A percentile compares a stretch with the other conserved stretches of the same genome.
Conservation (phyloP, 2,888 invertebrate species). For the Sthenelais limicola region DNA sequence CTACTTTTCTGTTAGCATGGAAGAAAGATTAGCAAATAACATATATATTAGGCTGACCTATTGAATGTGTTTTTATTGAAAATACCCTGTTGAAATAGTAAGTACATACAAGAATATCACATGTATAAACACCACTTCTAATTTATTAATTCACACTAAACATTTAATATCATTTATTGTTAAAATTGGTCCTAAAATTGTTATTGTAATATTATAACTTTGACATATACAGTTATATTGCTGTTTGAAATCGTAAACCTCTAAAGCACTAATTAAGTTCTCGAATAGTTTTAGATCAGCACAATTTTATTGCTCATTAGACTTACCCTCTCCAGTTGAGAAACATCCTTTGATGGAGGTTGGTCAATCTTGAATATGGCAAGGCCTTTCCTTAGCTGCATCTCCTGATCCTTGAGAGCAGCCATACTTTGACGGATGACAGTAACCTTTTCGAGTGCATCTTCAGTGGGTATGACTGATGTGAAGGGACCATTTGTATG, state of each 20-base stretch:
- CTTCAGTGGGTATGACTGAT: constrained; percentile 59
- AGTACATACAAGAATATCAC: no score
- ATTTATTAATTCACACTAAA: no score
- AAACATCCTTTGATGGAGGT: constrained; percentile 75
- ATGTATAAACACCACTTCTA: no score
- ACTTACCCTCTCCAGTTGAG: constrained; percentile 68
- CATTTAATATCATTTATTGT: neutral
- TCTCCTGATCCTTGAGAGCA: constrained; percentile 79
- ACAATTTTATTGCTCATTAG: no score
- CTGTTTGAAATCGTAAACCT: neutral
- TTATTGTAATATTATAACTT: neutral
- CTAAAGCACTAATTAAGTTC: no score
- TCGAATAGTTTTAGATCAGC: no score
- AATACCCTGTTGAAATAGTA: no score
- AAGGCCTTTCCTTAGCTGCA: constrained; percentile 78
- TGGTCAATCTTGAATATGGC: constrained; percentile 85
- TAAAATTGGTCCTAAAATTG: neutral
- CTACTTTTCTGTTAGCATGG: constrained; percentile 7
- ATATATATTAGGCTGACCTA: neutral
- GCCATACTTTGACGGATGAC: constrained; percentile 63
- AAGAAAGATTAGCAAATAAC: neutral
- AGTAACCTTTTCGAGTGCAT: constrained; percentile 68
- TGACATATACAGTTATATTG: neutral
- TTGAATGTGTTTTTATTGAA: no score
- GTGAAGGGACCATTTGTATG: constrained; percentile 75